Base-by-base conservation (phyloP, 2,113 vertebrate species). In the Malurus melanocephalus region DNA sequence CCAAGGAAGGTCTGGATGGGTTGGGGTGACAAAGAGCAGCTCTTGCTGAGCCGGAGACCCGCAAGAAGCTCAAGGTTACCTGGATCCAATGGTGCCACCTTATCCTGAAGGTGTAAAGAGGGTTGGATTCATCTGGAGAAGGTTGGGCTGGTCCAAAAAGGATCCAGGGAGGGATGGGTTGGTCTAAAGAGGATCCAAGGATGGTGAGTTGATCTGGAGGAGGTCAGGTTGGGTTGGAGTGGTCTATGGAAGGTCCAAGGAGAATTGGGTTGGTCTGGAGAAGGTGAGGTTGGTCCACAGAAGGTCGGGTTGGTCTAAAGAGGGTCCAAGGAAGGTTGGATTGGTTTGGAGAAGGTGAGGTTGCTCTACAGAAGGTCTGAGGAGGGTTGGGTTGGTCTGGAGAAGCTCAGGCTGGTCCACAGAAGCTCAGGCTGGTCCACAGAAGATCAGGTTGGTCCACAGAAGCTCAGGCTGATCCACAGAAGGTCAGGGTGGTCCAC, bases 11-110 rank as follows among this genome's bases (percentile, higher is more conserved):
- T 49, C 43, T 21, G 26, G 52, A 28, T 61, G 83, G 24, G 33
- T 38, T 45, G 56, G 1, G 16, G 32, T 20, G 65, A 30, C 0
- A 1, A 38, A 55, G 27, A 28, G 1, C 20, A 20, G 17, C 23
- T 16, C 28, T 10, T 13, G 11, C 12, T 4, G 12, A 6, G 10
- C 6, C 17, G 33, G 46, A 84, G 49, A 16, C 30, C 6, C 19
- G 12, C 35, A 14, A 15, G 24, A 15, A 8, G 35, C 20, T 24
- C 35, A 4, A 6, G 23, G 0, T 12, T n/a, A 17, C 8, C 1
- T 1, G 19, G 30, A 21, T 8, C 19, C 17, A 3, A 2, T 0
- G 14, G 30, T 65, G 0, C 14, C 15, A 26, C 32, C 61, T n/a
- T 48, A 11, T 43, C 18, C 27, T 38, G 57, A 38, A 20, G 16